Conservation (phyloP, 1,140 invertebrate species). For the Sarcophaga bullata region DNA sequence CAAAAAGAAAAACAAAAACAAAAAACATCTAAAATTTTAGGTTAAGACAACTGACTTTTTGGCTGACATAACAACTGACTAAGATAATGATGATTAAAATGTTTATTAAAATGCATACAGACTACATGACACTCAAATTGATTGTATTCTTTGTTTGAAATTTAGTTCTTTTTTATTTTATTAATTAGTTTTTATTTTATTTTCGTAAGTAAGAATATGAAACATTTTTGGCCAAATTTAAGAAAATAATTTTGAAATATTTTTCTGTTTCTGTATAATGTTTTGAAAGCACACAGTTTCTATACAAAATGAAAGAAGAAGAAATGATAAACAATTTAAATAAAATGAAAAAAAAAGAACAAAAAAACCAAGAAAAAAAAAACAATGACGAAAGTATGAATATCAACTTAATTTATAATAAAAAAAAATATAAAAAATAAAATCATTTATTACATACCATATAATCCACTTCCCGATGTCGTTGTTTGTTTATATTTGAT, state of each 20-base stretch:
- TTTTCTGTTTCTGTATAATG: not conserved
- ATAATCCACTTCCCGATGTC: too few relatives aligned
- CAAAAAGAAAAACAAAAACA: conserved; percentile 3
- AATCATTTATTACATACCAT: too few relatives aligned
- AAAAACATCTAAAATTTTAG: conserved; percentile 4
- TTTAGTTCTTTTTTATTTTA: not conserved
- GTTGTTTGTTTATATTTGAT: too few relatives aligned
- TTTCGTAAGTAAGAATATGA: not conserved
- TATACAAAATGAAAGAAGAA: not conserved
- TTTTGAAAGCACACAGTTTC: conserved; percentile 14
- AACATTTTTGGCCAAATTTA: not conserved
- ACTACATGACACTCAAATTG: not conserved
- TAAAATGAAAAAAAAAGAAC: too few relatives aligned
- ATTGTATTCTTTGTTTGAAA: not conserved
- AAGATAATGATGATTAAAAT: not conserved
- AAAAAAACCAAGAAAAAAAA: too few relatives aligned
- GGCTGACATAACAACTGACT: not conserved
- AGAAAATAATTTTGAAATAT: not conserved
- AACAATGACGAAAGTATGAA: too few relatives aligned
- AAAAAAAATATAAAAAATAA: too few relatives aligned
- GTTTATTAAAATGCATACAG: not conserved
- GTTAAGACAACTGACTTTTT: not conserved
- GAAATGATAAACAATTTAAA: too few relatives aligned
- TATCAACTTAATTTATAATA: too few relatives aligned
- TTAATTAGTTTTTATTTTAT: not conserved